Evolutionary conservation across 2,113 vertebrate species (phyloP).

Genomic region (Tamias sibiricus): DNA sequence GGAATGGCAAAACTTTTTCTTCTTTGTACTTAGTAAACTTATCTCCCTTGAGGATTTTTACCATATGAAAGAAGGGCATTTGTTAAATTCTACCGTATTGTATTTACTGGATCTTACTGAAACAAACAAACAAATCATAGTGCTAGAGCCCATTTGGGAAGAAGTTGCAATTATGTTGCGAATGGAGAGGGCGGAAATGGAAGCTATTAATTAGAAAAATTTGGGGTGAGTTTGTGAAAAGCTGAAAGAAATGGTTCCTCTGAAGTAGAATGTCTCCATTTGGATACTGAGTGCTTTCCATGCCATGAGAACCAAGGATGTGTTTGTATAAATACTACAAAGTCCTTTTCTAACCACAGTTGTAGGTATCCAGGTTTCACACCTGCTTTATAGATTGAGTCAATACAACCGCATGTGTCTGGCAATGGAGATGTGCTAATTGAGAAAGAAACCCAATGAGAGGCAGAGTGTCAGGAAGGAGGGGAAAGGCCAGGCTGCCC

Average conservation of each 20-base stretch:
- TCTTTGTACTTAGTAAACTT: slow-evolving; percentile 68
- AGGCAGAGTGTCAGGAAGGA: background rate
- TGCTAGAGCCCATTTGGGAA: background rate
- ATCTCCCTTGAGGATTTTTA: slow-evolving; percentile 70
- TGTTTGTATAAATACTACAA: background rate
- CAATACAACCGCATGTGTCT: background rate
- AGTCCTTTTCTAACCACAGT: background rate
- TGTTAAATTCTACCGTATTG: slow-evolving; percentile 12
- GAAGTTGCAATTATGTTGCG: background rate
- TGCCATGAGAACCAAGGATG: background rate
- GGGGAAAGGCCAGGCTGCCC: background rate
- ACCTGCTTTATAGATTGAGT: background rate
- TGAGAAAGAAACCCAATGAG: slow-evolving; percentile 6
- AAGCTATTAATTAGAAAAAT: background rate
- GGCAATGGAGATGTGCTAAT: background rate
- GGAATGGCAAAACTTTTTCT: slow-evolving; percentile 76
- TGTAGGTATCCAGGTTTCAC: background rate
- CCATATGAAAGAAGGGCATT: slow-evolving; percentile 32
- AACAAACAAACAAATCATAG: background rate
- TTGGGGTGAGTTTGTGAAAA: background rate
- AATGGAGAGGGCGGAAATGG: background rate
- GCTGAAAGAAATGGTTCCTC: background rate
- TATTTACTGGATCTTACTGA: slow-evolving; percentile 55
- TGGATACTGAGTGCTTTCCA: background rate
- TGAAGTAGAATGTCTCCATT: background rate